Evolutionary conservation across 2,888 invertebrate genomes (phyloP).

Genomic region (Pegoplata infirma): DNA sequence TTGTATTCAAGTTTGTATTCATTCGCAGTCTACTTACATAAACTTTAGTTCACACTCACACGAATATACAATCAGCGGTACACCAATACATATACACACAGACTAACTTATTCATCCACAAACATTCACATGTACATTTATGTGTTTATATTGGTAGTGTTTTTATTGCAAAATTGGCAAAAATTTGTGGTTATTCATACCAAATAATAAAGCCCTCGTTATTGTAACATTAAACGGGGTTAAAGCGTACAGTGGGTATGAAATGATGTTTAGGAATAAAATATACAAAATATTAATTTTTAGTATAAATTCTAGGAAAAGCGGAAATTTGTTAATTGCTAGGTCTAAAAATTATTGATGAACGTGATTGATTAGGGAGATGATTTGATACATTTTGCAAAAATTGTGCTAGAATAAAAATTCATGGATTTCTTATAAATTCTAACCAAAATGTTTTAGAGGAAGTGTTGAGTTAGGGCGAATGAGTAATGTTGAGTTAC

Average conservation of each 20-base stretch:
- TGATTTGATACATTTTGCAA: too few species aligned
- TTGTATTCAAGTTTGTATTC: conserved; percentile 20
- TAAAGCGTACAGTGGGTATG: not conserved
- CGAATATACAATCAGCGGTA: not conserved
- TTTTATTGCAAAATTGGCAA: conserved; percentile 39
- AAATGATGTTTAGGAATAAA: not conserved
- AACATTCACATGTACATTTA: not conserved
- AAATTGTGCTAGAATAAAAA: too few species aligned
- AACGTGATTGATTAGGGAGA: too few species aligned
- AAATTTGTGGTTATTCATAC: conserved; percentile 26
- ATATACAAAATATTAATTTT: too few species aligned
- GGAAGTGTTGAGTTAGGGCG: too few species aligned
- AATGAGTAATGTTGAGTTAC: too few species aligned
- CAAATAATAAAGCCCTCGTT: not conserved
- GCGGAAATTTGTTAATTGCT: too few species aligned
- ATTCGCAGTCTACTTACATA: not conserved
- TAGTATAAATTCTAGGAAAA: too few species aligned
- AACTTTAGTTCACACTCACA: not conserved
- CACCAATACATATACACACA: not conserved
- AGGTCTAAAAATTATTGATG: too few species aligned
- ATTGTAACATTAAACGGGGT: conserved; percentile 6
- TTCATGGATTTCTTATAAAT: too few species aligned
- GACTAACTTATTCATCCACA: not conserved
- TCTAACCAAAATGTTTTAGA: too few species aligned
- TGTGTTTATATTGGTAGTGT: conserved; percentile 20